Evolutionary conservation across 2,113 vertebrate species (phyloP), one percentile per base, ranked within the genome.

Genomic region (Tragelaphus strepsiceros): DNA sequence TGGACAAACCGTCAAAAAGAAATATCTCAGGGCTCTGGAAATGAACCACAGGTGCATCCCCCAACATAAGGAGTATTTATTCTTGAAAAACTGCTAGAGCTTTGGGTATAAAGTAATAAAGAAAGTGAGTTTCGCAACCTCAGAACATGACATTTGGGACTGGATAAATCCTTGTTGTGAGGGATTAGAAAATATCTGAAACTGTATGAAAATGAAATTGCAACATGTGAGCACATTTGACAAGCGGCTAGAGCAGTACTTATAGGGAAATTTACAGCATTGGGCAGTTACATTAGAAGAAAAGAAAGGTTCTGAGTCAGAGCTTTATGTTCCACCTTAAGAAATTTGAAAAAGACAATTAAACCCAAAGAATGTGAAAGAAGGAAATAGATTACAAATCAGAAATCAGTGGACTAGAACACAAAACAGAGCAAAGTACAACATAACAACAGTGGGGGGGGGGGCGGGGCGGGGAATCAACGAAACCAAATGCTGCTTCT

Each of bases 121-220:
- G 22, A 84, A 53, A 85, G 9, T 74, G 17, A 7, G 19, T 51
- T 89, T 93, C 86, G 88, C 51, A 51, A 24, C 83, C 8, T 93
- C 62, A 77, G 53, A 15, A 58, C 19, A 43, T 88, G 39, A 58
- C 19, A 58, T 80, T n/a, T 91, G 54, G 59, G 77, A 14, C 71
- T 87, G 32, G 56, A 53, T 39, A 82, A 84, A 39, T 71, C 30
- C 30, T 46, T 59, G 2, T 32, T 24, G 26, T 15, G 26, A 12
- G 43, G 26, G 7, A n/a, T 54, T 53, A 77, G 46, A 49, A 92
- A 89, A 89, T 53, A 88, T 30, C 53, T 82, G 49, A 14, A 74
- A 39, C n/a, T 59, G n/a, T 81, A 96, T 81, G 77, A 91, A 97
- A 95, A 90, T 80, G 28, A 86, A 95, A 86, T 92, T 3, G 62